Evolutionary conservation across 1,140 invertebrate species (phyloP).

Genomic region (Drosophila funebris): DNA sequence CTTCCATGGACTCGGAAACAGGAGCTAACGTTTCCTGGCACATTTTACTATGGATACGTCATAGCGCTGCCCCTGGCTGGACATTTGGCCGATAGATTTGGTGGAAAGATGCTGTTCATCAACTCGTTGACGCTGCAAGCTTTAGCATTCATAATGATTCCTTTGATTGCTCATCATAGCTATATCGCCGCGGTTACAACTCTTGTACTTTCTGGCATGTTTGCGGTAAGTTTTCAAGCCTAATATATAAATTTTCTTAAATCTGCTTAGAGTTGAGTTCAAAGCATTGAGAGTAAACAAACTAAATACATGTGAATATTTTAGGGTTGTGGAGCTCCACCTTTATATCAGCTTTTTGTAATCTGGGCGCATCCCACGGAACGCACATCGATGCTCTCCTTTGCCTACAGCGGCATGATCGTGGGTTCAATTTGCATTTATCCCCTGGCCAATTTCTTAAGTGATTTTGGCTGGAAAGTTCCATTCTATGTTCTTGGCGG

Average conservation of each 20-base stretch:
- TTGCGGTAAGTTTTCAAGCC: conserved; percentile 55
- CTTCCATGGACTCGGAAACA: conserved; percentile 64
- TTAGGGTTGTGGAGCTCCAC: conserved; percentile 70
- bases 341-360: conserved; percentile 73
- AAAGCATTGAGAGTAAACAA: not conserved
- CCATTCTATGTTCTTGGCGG: conserved; percentile 69
- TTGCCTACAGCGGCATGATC: conserved; percentile 70
- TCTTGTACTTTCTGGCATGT: conserved; percentile 58
- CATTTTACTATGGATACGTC: conserved; percentile 74
- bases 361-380: conserved; percentile 78
- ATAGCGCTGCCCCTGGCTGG: conserved; percentile 62
- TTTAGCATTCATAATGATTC: conserved; percentile 51
- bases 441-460: conserved; percentile 65
- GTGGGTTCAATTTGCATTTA: conserved; percentile 63
- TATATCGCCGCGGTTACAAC: conserved; percentile 35
- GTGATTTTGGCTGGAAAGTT: conserved; percentile 58
- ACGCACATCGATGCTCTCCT: conserved; percentile 64
- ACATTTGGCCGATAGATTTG: conserved; percentile 62
- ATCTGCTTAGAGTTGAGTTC: too few relatives aligned
- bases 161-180: conserved; percentile 55
- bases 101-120: conserved; percentile 68
- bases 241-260: too few relatives aligned
- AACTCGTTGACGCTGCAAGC: conserved; percentile 57
- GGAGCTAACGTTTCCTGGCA: conserved; percentile 58
- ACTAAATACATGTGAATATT: not conserved